Percentiles rank a stretch among this genome's conserved stretches.
These are phyloP conservation scores for Paratrypauchen microcephalus DNA, from an alignment of 2,797 vertebrate species.

Conservation along the genomic window DNA sequence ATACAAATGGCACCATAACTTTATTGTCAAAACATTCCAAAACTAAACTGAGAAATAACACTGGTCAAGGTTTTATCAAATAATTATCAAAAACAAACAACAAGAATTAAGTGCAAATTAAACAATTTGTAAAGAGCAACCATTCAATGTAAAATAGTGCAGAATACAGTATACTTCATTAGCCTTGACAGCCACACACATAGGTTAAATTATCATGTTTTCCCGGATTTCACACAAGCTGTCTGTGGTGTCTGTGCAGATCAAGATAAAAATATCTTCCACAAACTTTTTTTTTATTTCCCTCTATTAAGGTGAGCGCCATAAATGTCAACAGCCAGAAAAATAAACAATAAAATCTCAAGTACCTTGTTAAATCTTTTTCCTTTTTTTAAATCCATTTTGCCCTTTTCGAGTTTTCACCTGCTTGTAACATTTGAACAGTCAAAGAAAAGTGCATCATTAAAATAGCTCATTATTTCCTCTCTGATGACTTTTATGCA, in stretches of 20 bases:
- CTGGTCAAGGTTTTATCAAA: not conserved
- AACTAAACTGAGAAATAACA: not conserved
- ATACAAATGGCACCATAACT: not conserved
- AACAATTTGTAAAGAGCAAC: not conserved
- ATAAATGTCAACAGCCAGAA: not conserved
- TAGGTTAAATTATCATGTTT: not conserved
- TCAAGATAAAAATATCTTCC: not conserved
- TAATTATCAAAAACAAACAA: not conserved
- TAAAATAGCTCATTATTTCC: slow-evolving; percentile 19
- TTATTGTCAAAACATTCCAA: not conserved
- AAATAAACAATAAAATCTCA: slow-evolving; percentile 8
- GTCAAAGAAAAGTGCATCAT: not conserved
- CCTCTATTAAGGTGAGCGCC: not conserved
- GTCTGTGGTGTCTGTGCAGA: not conserved
- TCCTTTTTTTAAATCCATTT: not conserved
- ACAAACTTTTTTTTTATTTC: not conserved
- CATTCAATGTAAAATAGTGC: not conserved
- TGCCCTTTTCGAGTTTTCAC: slow-evolving; percentile 8
- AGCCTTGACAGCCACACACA: not conserved
- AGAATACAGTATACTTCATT: not conserved
- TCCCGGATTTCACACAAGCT: too few species aligned
- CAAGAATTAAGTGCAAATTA: not conserved
- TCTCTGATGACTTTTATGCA: slow-evolving; percentile 13
- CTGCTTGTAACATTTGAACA: slow-evolving; percentile 7
- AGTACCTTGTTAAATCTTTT: slow-evolving; percentile 4